Percentiles rank a stretch among this genome's conserved stretches.
Conservation (phyloP, 2,113 vertebrate genomes). For the Lepisosteus osseus region DNA sequence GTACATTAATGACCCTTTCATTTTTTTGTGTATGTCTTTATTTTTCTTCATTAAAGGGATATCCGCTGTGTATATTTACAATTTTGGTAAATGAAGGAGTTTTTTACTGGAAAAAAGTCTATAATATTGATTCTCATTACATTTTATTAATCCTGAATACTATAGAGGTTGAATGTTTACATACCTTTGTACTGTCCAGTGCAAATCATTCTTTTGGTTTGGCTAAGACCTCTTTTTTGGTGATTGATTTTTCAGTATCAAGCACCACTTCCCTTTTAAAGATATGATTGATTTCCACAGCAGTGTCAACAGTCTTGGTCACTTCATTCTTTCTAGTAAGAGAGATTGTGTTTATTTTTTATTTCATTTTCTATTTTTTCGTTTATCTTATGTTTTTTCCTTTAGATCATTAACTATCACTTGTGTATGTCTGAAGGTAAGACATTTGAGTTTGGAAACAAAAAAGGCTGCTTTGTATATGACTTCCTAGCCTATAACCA, state of each 20-base stretch:
- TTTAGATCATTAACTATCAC: conserved; percentile 99
- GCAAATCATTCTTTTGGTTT: too few species aligned
- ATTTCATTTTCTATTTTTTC: conserved; percentile 55
- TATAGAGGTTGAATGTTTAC: too few species aligned
- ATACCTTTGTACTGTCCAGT: too few species aligned
- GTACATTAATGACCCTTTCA: too few species aligned
- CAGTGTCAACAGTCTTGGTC: conserved; percentile 15
- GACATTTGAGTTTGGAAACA: conserved; percentile 63
- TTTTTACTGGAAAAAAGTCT: too few species aligned
- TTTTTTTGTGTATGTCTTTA: too few species aligned
- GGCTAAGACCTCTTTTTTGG: too few species aligned
- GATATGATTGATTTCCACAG: conserved; percentile 14
- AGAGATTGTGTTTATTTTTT: conserved; percentile 44
- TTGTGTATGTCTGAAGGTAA: conserved; percentile 98
- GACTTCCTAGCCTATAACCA: conserved; percentile 66
- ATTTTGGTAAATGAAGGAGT: too few species aligned
- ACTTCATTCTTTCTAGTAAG: conserved; percentile 25
- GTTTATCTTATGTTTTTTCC: conserved; percentile 60
- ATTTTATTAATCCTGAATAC: too few species aligned
- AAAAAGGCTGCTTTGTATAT: conserved; percentile 64
- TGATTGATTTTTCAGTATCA: conserved; percentile 22
- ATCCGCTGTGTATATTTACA: too few species aligned
- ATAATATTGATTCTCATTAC: too few species aligned
- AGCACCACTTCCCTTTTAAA: conserved; percentile 4
- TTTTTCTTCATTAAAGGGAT: too few species aligned